Base-by-base conservation (phyloP, 2,797 vertebrate genomes). In the Propithecus perrieri region DNA sequence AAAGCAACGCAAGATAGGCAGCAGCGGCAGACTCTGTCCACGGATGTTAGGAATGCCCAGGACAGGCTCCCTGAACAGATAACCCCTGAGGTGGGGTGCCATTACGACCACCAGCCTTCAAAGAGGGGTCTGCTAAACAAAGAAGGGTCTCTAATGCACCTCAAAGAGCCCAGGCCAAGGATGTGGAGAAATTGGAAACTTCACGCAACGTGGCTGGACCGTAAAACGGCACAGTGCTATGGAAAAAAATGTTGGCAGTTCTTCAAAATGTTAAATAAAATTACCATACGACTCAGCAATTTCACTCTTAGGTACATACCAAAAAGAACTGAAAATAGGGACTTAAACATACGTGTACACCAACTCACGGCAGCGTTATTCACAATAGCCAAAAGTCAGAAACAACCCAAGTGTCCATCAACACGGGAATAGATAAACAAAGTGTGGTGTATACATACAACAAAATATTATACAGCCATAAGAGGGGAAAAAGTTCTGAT, bases 261-360 rank as follows among this genome's bases (percentile, higher is more conserved):
- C 71, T 18, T 91, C 57, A 78, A 90, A 87, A 75, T 43, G 26
- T 85, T 79, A 92, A 95, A 28, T 22, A 75, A 69, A 92, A 72
- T 67, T 78, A 72, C 17, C 55, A 43, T 6, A 63, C 15, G n/a
- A 55, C 53, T 24, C 38, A 38, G 75, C 48, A 53, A 35, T 78
- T 78, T 33, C 7, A 53, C 6, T 24, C 3, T 2, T 78, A 78
- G 33, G 20, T 53, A 50, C n/a, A 53, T 24, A 24, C 48, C 12
- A 11, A 24, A 24, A 78, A 78, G 33, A 35, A 78, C 1, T 78
- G 33, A 53, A 74, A 78, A 78, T 35, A 35, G n/a, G 48, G 18
- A 53, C 20, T 35, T 30, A 35, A 53, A 53, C 20, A 53, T 14
- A 53, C 1, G 4, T 35, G 20, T 24, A 53, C 2, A 24, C 26